These are phyloP conservation scores for Poecilia gillii DNA, from an alignment of 2,797 vertebrate genomes.

Conservation along the genomic window DNA sequence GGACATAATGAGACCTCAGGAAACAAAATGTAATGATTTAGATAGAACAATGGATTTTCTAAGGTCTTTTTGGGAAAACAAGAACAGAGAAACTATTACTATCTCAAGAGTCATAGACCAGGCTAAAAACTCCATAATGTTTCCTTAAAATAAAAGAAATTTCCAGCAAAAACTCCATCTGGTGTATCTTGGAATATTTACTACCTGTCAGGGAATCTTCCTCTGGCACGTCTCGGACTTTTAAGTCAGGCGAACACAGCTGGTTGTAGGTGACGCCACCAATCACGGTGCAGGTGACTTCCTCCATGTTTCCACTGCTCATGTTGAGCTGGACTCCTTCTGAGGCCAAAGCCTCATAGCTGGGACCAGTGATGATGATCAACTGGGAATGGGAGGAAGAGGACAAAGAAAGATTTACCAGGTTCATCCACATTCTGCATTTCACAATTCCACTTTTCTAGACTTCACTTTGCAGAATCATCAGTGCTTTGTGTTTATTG, in stretches of 20 bases:
- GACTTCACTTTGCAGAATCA: background rate
- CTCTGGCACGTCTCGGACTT: constrained; percentile 53
- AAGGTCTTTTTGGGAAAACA: background rate
- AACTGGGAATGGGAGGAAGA: constrained; percentile 65
- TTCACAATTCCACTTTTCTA: background rate
- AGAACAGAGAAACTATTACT: background rate
- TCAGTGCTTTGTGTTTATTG: background rate
- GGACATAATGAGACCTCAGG: background rate
- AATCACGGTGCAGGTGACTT: constrained; percentile 85
- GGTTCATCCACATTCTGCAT: background rate
- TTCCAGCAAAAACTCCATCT: background rate
- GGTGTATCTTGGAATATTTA: background rate
- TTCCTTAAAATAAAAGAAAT: background rate
- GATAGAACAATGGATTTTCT: background rate
- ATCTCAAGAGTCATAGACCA: background rate
- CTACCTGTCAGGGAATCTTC: constrained; percentile 81
- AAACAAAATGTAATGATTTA: background rate
- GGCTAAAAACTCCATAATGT: no score
- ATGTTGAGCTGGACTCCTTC: constrained; percentile 90
- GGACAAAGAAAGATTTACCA: background rate
- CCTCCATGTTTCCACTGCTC: constrained; percentile 77
- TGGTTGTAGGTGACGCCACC: constrained; percentile 85
- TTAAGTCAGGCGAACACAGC: constrained; percentile 73
- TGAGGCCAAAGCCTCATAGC: constrained; percentile 86
- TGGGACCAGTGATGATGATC: constrained; percentile 90